phyloP scores from a whole-genome alignment of 2,888 invertebrate species.

The Arenicola marina region DNA sequence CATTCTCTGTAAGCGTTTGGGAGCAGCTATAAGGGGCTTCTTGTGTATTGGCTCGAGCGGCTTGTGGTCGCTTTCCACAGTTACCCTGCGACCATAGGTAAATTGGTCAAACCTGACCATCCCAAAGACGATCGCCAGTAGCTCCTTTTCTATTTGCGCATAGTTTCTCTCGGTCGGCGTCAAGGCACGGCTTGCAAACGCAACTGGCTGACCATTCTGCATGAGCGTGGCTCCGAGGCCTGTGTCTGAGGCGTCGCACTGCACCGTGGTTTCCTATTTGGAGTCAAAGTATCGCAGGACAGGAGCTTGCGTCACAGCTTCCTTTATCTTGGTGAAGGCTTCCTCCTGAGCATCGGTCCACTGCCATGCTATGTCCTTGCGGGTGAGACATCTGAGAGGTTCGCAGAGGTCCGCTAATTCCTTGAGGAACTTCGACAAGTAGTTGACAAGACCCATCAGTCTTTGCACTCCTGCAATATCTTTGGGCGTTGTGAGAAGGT shows the following conservation, averaged over 20 bases:
- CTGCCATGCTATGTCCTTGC: neutral
- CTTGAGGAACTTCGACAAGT: neutral
- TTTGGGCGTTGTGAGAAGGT: neutral
- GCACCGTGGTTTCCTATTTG: neutral
- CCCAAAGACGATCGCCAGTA: constrained; percentile 48
- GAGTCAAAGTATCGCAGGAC: constrained; percentile 11
- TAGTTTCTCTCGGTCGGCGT: constrained; percentile 50
- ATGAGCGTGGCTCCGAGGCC: constrained; percentile 36
- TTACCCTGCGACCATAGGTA: constrained; percentile 45
- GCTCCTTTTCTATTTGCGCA: constrained; percentile 54
- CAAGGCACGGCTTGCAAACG: constrained; percentile 57
- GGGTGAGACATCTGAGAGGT: neutral
- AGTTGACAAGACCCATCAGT: neutral
- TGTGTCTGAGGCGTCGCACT: constrained; percentile 4
- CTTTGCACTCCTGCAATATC: neutral
- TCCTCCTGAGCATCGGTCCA: neutral
- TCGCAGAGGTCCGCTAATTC: neutral
- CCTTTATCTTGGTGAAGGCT: neutral
- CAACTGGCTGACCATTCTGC: constrained; percentile 50
- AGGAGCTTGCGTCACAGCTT: constrained; percentile 13
- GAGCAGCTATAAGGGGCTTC: constrained; percentile 37
- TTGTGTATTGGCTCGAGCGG: constrained; percentile 56
- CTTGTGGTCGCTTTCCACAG: constrained; percentile 55
- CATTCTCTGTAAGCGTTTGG: constrained; percentile 43
- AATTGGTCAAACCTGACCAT: constrained; percentile 56